phyloP scores from a whole-genome alignment of 1,140 invertebrate species.

The Neotoxoptera formosana region DNA sequence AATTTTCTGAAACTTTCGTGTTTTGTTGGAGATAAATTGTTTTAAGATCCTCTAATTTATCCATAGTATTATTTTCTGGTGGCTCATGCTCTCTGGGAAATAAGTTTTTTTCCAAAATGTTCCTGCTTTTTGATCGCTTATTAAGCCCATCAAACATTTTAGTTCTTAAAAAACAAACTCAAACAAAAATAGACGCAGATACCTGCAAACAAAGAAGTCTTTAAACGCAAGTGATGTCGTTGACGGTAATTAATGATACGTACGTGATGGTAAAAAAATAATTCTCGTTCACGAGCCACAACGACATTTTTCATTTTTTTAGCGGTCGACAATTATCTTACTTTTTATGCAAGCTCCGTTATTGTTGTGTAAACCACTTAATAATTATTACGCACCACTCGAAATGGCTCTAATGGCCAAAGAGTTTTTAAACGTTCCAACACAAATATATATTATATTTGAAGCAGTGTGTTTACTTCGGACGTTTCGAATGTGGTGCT shows the following conservation, averaged over 20 bases:
- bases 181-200: neutral
- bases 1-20: too few species aligned
- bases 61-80: too few species aligned
- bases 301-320: neutral
- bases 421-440: neutral
- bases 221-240: neutral
- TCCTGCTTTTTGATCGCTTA: neutral
- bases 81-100: accelerated
- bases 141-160: neutral
- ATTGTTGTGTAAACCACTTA: neutral
- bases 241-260: neutral
- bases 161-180: neutral
- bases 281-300: neutral
- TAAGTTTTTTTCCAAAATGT: too few species aligned
- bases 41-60: too few species aligned
- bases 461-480: neutral
- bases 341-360: neutral
- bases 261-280: neutral
- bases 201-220: neutral
- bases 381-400: neutral
- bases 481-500: neutral
- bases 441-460: neutral
- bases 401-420: neutral
- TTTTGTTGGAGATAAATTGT: too few species aligned
- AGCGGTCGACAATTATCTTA: neutral